Evolutionary conservation across 2,888 invertebrate species (phyloP), one percentile per base, ranked within the genome.

Genomic region (Cylindroiulus punctatus): DNA sequence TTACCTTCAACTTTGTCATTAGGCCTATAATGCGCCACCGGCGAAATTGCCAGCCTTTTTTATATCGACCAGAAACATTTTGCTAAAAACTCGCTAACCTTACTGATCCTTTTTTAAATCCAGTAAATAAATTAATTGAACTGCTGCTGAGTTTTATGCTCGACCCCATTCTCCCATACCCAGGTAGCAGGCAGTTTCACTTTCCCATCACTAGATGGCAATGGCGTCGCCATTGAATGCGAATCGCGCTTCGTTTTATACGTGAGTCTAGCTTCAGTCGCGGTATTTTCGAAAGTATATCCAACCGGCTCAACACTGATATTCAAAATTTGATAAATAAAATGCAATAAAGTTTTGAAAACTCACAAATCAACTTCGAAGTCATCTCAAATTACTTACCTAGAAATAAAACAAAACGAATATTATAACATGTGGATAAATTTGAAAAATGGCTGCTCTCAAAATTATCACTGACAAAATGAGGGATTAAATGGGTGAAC

Each of bases 1-100:
- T 65, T 65, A 65, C 65, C 65, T 65, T 65, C 65, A 65, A 65
- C 65, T 65, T 65, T 10, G 26, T 12, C 26, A 26, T 52, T 65
- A 65, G 7, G 44, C 12, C 8, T 44, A 12, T 8, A 1, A 0
- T n/a, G 26, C 5, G 26, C 65, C 65, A 26, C 26, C 10, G 12
- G 7, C 52, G 7, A 26, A 57, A 57, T 57, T 57, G 65, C 65
- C 3, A 65, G 22, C 12, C 1, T 26, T 26, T 26, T 22, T 65
- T 65, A 12, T 52, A 26, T 65, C 26, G 26, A 26, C 65, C 22
- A n/a, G 19, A 52, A n/a, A 52, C 5, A 52, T 52, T n/a, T n/a
- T 3, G 52, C 26, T 65, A 26, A 65, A 4, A 65, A 65, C 65
- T 65, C 12, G 26, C 26, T 65, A 65, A 65, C 65, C 65, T 65